A percentile compares a stretch with the other conserved stretches of the same genome.
Conservation (phyloP, 2,113 vertebrate species). For the Nannobrachium achirus region DNA sequence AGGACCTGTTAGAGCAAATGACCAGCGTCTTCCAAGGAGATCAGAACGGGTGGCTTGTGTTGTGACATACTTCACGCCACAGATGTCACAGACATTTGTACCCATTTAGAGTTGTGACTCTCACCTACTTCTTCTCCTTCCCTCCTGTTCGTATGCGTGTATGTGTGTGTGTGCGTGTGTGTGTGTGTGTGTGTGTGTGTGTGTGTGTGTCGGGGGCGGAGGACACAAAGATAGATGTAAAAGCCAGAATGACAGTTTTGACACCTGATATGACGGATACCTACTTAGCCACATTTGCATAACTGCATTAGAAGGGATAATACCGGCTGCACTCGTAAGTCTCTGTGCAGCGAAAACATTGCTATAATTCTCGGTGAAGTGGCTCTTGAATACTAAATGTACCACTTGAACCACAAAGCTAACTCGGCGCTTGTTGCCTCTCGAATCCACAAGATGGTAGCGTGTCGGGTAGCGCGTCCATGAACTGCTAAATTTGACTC, state of each 20-base stretch:
- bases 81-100: slow-evolving; percentile 59
- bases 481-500: not conserved
- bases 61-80: slow-evolving; percentile 49
- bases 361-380: not conserved
- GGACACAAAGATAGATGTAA: too few relatives aligned
- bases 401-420: not conserved
- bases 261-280: not conserved
- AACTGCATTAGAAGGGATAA: slow-evolving; percentile 2
- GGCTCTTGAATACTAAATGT: not conserved
- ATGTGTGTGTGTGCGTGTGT: too few relatives aligned
- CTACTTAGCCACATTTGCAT: not conserved
- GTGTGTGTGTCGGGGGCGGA: too few relatives aligned
- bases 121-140: too few relatives aligned
- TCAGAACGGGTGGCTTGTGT: slow-evolving; percentile 56
- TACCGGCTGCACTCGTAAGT: not conserved
- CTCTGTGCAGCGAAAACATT: slow-evolving; percentile 3
- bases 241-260: not conserved
- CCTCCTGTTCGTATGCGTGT: slow-evolving; percentile 6
- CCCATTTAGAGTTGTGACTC: slow-evolving; percentile 39
- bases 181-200: too few relatives aligned
- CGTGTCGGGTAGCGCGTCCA: not conserved
- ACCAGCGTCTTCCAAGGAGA: slow-evolving; percentile 62
- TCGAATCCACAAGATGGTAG: not conserved
- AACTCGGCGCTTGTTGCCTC: not conserved
- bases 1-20: slow-evolving; percentile 64